Evolutionary conservation across 2,888 invertebrate species (phyloP).

Genomic region (Electrophaes corylata): DNA sequence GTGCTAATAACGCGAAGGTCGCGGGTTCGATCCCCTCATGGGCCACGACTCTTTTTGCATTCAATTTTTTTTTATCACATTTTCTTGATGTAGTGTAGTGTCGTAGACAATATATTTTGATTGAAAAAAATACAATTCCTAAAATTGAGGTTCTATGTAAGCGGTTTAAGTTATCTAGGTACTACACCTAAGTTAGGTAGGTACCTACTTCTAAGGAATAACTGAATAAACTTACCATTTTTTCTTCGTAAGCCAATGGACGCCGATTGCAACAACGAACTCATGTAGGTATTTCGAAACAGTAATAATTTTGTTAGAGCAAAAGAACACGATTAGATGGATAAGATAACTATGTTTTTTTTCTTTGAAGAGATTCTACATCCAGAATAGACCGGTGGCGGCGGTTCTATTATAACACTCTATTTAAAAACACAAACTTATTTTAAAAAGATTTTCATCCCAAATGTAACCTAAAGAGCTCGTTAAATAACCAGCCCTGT

Average conservation of each 20-base stretch:
- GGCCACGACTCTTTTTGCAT: conserved; percentile 19
- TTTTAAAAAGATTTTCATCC: not conserved
- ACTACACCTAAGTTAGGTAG: no score
- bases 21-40: conserved; percentile 39
- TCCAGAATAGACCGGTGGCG: not conserved
- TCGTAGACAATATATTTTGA: no score
- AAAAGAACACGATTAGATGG: not conserved
- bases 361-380: not conserved
- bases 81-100: not conserved
- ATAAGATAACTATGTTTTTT: not conserved
- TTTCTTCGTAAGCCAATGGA: not conserved
- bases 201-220: not conserved
- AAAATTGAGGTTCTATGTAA: no score
- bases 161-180: no score
- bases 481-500: not conserved
- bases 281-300: not conserved
- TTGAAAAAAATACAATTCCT: no score
- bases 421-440: not conserved
- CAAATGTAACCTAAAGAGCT: not conserved
- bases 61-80: not conserved
- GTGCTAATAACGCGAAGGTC: conserved; percentile 38
- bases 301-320: not conserved
- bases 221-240: conserved; percentile 7
- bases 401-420: not conserved
- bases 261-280: not conserved